Evolutionary conservation across 2,113 vertebrate species (phyloP).

Genomic region (Oxyura jamaicensis): DNA sequence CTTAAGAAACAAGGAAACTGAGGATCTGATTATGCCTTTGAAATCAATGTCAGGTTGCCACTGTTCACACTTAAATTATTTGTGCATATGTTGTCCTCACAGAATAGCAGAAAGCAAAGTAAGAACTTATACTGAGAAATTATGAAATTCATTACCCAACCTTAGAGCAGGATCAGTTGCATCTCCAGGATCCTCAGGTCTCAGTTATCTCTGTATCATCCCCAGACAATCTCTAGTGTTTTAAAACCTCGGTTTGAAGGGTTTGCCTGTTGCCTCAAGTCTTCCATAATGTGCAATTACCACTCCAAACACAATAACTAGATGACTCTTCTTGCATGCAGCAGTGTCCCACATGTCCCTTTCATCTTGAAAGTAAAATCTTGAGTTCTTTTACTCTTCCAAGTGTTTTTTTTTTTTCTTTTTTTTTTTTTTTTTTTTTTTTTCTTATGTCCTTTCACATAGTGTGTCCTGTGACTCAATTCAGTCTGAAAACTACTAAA

Average conservation of each 20-base stretch:
- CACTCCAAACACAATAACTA: neutral
- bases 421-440: neutral
- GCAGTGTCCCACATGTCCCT: neutral
- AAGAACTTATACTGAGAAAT: neutral
- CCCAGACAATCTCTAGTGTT: neutral
- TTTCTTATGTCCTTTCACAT: too few relatives aligned
- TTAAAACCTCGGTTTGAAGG: neutral
- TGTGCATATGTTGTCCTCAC: neutral
- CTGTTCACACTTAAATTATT: neutral
- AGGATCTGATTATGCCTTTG: neutral
- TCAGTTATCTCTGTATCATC: neutral
- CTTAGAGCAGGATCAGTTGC: neutral
- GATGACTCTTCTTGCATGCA: neutral
- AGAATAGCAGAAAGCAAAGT: neutral
- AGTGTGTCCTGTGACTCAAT: too few relatives aligned
- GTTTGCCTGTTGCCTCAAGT: neutral
- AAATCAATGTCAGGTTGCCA: neutral
- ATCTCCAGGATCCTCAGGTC: neutral
- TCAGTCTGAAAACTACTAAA: neutral
- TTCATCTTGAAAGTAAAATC: neutral
- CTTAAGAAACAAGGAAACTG: neutral
- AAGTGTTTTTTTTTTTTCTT: too few relatives aligned
- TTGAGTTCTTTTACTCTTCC: neutral
- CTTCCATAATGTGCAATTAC: neutral
- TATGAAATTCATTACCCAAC: neutral